Evolutionary conservation across 2,113 vertebrate species (phyloP).

Genomic region (Melanotaenia duboulayi): DNA sequence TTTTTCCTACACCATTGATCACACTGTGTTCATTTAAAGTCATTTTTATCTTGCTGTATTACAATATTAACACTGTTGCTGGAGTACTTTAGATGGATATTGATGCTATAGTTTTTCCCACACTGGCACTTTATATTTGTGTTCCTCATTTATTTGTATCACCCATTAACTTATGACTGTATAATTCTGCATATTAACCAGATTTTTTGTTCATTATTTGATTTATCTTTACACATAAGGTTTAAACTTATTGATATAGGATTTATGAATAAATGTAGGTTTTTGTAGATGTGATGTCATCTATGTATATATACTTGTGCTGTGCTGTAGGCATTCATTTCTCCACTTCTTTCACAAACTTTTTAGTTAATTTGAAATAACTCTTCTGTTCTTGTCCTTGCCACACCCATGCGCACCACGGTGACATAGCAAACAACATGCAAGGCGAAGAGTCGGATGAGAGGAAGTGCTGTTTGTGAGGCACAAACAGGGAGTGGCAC

Average conservation of each 20-base stretch:
- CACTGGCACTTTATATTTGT: not conserved
- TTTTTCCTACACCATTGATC: not conserved
- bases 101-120: not conserved
- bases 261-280: not conserved
- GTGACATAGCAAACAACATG: conserved; percentile 58
- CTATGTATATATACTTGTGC: not conserved
- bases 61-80: not conserved
- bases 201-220: not conserved
- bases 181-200: not conserved
- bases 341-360: not conserved
- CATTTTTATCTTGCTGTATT: not conserved
- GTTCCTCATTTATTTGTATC: not conserved
- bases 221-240: not conserved
- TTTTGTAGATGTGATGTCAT: not conserved
- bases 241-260: not conserved
- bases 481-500: conserved; percentile 68
- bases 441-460: conserved; percentile 39
- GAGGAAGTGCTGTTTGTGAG: conserved; percentile 57
- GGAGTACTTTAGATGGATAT: not conserved
- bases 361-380: conserved; percentile 32
- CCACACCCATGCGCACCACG: conserved; percentile 47
- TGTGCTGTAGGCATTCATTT: not conserved
- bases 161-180: not conserved
- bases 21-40: not conserved
- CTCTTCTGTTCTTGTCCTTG: conserved; percentile 22